phyloP scores from a whole-genome alignment of 2,888 invertebrate species.

The Electrophaes corylata region DNA sequence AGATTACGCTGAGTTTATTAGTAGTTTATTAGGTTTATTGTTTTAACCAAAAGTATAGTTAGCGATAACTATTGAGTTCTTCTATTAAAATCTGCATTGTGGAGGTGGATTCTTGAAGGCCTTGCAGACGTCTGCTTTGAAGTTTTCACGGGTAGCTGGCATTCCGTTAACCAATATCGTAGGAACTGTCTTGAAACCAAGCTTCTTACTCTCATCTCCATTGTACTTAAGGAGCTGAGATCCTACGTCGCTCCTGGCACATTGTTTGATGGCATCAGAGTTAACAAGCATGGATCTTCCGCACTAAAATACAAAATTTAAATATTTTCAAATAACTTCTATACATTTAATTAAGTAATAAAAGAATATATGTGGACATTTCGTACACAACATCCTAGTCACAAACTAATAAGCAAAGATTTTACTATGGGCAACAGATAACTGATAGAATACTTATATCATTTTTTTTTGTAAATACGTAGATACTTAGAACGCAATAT shows the following conservation, averaged over 20 bases:
- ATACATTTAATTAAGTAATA: too few relatives aligned
- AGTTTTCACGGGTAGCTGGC: background rate
- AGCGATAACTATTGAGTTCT: background rate
- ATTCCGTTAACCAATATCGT: slow-evolving; percentile 16
- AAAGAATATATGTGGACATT: too few relatives aligned
- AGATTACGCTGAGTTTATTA: too few relatives aligned
- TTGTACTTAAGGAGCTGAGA: slow-evolving; percentile 14
- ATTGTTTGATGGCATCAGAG: slow-evolving; percentile 15
- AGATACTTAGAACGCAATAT: too few relatives aligned
- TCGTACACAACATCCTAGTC: too few relatives aligned
- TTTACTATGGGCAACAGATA: too few relatives aligned
- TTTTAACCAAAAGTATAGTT: background rate
- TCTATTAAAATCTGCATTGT: background rate
- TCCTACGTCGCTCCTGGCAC: slow-evolving; percentile 52
- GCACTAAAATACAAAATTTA: slow-evolving; percentile 15
- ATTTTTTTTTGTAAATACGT: too few relatives aligned
- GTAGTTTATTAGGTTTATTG: too few relatives aligned
- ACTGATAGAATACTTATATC: too few relatives aligned
- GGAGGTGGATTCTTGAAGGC: slow-evolving; percentile 5
- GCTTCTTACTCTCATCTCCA: slow-evolving; percentile 18
- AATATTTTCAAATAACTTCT: background rate
- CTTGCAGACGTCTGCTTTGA: slow-evolving; percentile 15
- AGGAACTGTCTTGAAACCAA: slow-evolving; percentile 7
- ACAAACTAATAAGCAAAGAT: too few relatives aligned
- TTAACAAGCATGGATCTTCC: slow-evolving; percentile 5